Percentiles rank a stretch among this genome's conserved stretches.
These are phyloP conservation scores for Nesoenas mayeri DNA, from an alignment of 2,113 vertebrate species.

Conservation along the genomic window DNA sequence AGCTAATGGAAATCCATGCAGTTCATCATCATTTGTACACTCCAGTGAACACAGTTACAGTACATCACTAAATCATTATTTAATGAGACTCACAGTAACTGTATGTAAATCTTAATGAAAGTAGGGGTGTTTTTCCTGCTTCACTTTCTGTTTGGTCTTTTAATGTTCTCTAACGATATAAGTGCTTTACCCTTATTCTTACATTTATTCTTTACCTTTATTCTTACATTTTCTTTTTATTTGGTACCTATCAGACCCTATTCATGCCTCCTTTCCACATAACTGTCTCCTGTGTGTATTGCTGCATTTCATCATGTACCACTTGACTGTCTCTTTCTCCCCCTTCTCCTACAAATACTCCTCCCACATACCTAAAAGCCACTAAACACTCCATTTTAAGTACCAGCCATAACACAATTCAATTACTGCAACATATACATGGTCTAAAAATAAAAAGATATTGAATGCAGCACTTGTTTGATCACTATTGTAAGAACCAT, in stretches of 20 bases:
- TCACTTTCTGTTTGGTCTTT: neutral
- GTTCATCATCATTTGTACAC: neutral
- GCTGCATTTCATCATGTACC: neutral
- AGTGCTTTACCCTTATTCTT: neutral
- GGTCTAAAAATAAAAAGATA: neutral
- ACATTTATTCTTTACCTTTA: neutral
- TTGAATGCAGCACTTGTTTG: rapidly evolving
- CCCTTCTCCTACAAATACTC: neutral
- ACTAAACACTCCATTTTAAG: neutral
- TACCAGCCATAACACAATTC: neutral
- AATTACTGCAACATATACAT: neutral
- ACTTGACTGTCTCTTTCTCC: neutral
- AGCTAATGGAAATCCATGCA: neutral
- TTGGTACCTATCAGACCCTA: neutral
- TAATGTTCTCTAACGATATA: neutral
- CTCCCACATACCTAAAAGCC: neutral
- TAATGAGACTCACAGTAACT: neutral
- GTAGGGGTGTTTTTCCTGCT: neutral
- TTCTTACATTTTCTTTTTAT: neutral
- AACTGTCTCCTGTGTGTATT: neutral
- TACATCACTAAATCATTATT: neutral
- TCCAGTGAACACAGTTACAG: neutral
- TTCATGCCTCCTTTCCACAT: neutral
- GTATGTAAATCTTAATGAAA: neutral
- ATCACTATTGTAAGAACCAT: neutral